Evolutionary conservation across 1,140 invertebrate species (phyloP), one percentile per base, ranked within the genome.

Genomic region (Philotrypesis tridentata): DNA sequence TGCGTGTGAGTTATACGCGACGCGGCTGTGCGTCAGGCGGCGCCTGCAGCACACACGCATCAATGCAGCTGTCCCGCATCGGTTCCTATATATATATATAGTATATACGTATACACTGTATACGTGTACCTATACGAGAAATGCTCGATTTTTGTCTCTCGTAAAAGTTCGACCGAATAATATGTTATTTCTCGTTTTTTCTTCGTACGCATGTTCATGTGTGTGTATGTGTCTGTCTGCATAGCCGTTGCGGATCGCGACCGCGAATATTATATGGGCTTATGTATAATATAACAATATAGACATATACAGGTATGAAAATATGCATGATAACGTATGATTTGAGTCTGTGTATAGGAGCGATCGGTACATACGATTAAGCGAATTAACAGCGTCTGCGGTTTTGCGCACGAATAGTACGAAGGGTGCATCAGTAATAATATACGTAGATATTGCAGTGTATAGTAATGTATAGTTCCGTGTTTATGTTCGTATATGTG

Each of bases 21-120:
- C n/a, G n/a, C 82, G 79, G 76, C 48, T 21, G 79, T 77, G 27
- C 79, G 68, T 75, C 48, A 55, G 48, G 79, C 82, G 73, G 27
- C 48, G 67, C 31, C 40, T 29, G 80, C 37, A 17, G 31, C 29
- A 25, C 55, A n/a, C 48, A 43, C 31, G 48, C 37, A 29, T 78
- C 29, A 78, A 63, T 55, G 85, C 89, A 90, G 89, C 88, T 90
- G 88, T 89, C 89, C 88, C 89, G 88, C 88, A 90, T 89, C 74
- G 70, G 85, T 70, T 17, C 21, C 14, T 60, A 85, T 80, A 71
- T 17, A n/a, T 7, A 40, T 40, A 71, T 25, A 63, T 63, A 67
- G n/a, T 5, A 29, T 23, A 31, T 17, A 37, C 33, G 4, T 37
- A 37, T 37, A 37, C n/a, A n/a, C 6, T 37, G 9, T 37, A 37